A percentile compares a stretch with the other conserved stretches of the same genome.
phyloP scores from a whole-genome alignment of 2,797 vertebrate species.

The Moxostoma hubbsi region DNA sequence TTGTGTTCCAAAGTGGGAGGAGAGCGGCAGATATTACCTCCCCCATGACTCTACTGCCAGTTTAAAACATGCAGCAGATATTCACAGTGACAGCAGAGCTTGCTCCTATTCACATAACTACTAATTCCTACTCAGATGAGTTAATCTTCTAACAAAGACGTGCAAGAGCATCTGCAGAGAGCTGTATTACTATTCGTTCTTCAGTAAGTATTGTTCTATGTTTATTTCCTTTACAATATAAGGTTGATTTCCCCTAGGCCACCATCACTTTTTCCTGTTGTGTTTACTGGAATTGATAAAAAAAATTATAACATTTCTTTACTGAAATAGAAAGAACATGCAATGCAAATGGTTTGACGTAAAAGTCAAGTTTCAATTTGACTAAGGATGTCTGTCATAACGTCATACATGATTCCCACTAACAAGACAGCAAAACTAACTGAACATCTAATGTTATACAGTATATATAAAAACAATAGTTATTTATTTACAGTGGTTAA shows the following conservation, averaged over 20 bases:
- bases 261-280: neutral
- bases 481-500: neutral
- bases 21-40: conserved; percentile 20
- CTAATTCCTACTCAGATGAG: conserved; percentile 9
- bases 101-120: conserved; percentile 18
- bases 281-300: neutral
- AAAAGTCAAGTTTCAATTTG: conserved; percentile 20
- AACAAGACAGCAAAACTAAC: conserved; percentile 7
- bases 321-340: neutral
- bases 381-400: conserved; percentile 24
- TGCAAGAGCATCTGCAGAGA: conserved; percentile 4
- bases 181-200: neutral
- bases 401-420: conserved; percentile 1
- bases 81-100: conserved; percentile 38
- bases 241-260: conserved; percentile 1
- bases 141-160: conserved; percentile 33
- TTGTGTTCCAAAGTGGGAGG: conserved; percentile 12
- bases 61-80: conserved; percentile 43
- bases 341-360: conserved; percentile 1
- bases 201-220: conserved; percentile 47
- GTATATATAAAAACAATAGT: neutral
- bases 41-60: conserved; percentile 9
- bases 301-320: neutral
- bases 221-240: conserved; percentile 18
- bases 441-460: neutral